Base-by-base conservation (phyloP, 2,888 invertebrate species). In the Synanthedon formicaeformis region DNA sequence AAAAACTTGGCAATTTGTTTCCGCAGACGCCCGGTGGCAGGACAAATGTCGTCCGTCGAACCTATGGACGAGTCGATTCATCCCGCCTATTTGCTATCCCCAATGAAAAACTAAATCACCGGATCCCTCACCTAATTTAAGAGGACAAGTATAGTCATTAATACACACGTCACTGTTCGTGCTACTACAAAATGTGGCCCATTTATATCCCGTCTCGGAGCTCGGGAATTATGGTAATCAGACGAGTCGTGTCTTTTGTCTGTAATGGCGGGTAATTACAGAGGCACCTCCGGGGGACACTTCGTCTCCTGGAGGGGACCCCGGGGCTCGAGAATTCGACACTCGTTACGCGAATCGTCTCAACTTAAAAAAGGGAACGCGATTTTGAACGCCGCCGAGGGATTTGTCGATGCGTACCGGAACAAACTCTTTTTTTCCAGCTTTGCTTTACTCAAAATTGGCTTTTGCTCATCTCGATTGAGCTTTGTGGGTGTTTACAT, bases 161-260 rank as follows among this genome's bases (percentile, higher is more conserved):
- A 87, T 87, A 87, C 86, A 86, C 81, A 82, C 79, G 86, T 86
- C 86, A 86, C 75, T 79, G 76, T 73, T 75, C 76, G 80, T 81
- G 80, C 84, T 84, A 83, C 77, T 83, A 86, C 86, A 85, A 85
- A 87, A 86, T 85, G 86, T 80, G 78, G 76, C 72, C 75, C 86
- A 85, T 86, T 86, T 85, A 80, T 86, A 82, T 81, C 80, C 75
- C 73, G 78, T 72, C 78, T 74, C 74, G 78, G 79, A 75, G 78
- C 78, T 74, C 78, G 81, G 83, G 84, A 84, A 84, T 86, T 86
- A 87, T 86, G 86, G 81, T 87, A 87, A 86, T 86, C 84, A 82
- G 81, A 74, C 80, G 81, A 82, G 80, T 78, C 83, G 78, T 81
- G 84, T 85, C 86, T 85, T 84, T 86, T 85, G 86, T 86, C 84